These are phyloP conservation scores for Chrysotoxum bicinctum DNA, from an alignment of 2,888 invertebrate genomes.

Conservation along the genomic window DNA sequence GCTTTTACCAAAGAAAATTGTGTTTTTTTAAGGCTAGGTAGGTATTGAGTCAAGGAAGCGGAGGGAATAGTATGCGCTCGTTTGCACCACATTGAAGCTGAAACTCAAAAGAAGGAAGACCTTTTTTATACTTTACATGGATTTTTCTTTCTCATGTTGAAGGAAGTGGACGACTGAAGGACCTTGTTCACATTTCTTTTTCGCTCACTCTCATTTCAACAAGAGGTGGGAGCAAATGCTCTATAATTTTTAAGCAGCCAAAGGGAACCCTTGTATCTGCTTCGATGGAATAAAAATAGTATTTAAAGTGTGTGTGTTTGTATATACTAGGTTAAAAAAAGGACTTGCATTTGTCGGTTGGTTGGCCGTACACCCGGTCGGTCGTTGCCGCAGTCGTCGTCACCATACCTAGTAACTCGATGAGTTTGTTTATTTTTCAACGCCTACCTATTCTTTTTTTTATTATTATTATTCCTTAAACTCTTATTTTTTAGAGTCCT, in stretches of 20 bases:
- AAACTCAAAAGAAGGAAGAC: constrained; percentile 22
- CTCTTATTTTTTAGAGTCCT: constrained; percentile 42
- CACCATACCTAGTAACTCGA: not conserved
- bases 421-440: constrained; percentile 42
- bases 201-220: not conserved
- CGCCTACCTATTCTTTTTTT: constrained; percentile 25
- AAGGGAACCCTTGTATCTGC: constrained; percentile 55
- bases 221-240: not conserved
- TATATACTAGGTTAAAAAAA: constrained; percentile 18
- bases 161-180: constrained; percentile 38
- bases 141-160: constrained; percentile 44
- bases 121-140: constrained; percentile 26
- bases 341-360: constrained; percentile 15
- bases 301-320: constrained; percentile 40
- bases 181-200: constrained; percentile 45
- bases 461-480: constrained; percentile 42
- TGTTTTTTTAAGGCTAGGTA: not conserved
- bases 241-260: constrained; percentile 30
- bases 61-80: constrained; percentile 27
- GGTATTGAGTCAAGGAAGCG: constrained; percentile 52
- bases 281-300: constrained; percentile 63
- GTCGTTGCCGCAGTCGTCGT: constrained; percentile 4
- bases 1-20: constrained; percentile 26
- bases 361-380: not conserved
- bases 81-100: constrained; percentile 32